Conservation (phyloP, 2,113 vertebrate genomes). For the Neolamprologus kungweensis region DNA sequence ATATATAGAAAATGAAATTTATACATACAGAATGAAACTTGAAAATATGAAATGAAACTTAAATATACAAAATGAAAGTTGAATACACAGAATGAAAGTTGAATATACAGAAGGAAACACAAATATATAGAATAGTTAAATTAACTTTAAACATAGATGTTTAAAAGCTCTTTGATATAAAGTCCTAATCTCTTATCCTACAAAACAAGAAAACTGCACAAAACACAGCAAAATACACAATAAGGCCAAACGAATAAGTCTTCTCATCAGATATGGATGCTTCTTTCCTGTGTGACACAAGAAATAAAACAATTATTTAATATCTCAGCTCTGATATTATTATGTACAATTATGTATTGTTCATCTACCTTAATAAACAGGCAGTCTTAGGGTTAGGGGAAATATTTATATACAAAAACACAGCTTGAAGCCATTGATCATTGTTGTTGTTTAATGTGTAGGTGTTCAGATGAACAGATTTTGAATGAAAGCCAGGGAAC, state of each 20-base stretch:
- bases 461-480: background rate
- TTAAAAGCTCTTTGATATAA: background rate
- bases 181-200: background rate
- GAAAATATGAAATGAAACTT: too few species aligned
- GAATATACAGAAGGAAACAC: background rate
- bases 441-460: background rate
- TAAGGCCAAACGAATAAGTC: background rate
- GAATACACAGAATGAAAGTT: background rate
- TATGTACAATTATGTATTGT: background rate
- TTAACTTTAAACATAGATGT: background rate
- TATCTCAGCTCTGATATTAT: background rate
- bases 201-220: background rate
- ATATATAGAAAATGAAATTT: too few species aligned
- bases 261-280: background rate
- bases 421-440: background rate
- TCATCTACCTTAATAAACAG: background rate
- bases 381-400: background rate
- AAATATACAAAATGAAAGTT: rapidly evolving
- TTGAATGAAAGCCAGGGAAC: background rate
- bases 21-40: too few species aligned
- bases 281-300: background rate
- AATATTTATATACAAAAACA: background rate
- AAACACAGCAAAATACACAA: background rate
- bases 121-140: too few species aligned
- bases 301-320: background rate